Base-by-base conservation (phyloP, 64 coral and sea anemone genomes). In the Orbicella faveolata region DNA sequence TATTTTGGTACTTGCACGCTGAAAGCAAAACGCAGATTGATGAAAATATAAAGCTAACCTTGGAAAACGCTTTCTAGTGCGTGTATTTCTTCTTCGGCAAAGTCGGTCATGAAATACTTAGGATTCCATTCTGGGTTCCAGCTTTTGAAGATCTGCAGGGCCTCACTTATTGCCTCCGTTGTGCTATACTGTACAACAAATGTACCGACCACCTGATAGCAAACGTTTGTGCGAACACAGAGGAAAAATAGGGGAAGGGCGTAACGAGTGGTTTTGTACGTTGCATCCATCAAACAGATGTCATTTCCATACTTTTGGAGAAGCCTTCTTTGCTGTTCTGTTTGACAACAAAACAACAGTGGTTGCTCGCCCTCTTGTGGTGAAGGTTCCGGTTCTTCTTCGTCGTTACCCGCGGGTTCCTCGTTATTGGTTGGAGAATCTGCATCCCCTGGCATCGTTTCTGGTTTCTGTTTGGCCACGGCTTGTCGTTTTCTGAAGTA, bases 241-340 rank as follows among this genome's bases (percentile, higher is more conserved):
- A 88, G 85, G 69, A 76, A 88, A 52, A 88, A 76, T 68, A 88
- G 48, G 4, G 65, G 66, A 12, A 75, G 69, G 1, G 62, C 62
- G 20, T 88, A 88, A 4, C 36, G 51, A 15, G 73, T 88, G 21
- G 87, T 88, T 48, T 64, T 61, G 25, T 88, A 88, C 6, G 87
- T 88, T 3, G 87, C 87, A 36, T 88, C 72, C 35, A 88, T 16
- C 21, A 88, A 35, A 21, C 85, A 75, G 16, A 88, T 88, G 20
- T 88, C 6, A 76, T 88, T 75, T 36, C 85, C 85, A 75, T 88
- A 86, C 63, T 72, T 30, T 13, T 30, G 19, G 19, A 88, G 85
- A 4, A 88, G 62, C 34, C 23, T 17, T 51, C 52, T 74, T 75
- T 88, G 85, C 79, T 44, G 23, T 2, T 37, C 21, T 75, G 69